Evolutionary conservation across 92 coral and sea anemone genomes (phyloP).

Genomic region (Paragorgia papillata): DNA sequence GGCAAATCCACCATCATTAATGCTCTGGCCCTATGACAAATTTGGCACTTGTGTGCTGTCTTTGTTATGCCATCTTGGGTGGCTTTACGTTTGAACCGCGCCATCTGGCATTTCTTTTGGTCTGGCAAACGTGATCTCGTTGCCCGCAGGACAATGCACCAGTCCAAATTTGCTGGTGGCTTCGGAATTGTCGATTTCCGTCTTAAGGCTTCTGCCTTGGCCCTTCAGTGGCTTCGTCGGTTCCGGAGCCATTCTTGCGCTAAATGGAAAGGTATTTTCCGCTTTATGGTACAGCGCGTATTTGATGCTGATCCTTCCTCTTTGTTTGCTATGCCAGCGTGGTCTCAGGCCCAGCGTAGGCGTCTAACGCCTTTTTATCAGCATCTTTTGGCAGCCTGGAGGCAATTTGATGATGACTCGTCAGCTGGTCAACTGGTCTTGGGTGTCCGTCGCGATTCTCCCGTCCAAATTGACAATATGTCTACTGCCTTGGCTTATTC

Average conservation of each 20-base stretch:
- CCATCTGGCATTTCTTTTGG: slow-evolving; percentile 45
- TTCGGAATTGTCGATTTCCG: slow-evolving; percentile 42
- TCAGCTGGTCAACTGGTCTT: neutral
- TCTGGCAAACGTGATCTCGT: slow-evolving; percentile 30
- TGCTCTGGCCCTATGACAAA: slow-evolving; percentile 16
- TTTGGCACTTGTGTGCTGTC: slow-evolving; percentile 39
- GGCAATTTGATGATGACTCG: neutral
- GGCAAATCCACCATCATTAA: slow-evolving; percentile 48
- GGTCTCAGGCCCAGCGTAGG: too few relatives aligned
- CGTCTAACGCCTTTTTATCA: neutral
- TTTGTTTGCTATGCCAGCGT: too few relatives aligned
- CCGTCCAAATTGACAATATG: neutral
- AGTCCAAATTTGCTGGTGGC: slow-evolving; percentile 22
- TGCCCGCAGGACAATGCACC: slow-evolving; percentile 8
- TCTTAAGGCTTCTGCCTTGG: slow-evolving; percentile 25
- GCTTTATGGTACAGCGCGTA: neutral
- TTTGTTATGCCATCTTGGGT: slow-evolving; percentile 21
- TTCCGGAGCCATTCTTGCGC: slow-evolving; percentile 8
- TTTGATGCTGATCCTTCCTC: too few relatives aligned
- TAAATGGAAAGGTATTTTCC: slow-evolving; percentile 39
- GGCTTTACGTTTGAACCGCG: slow-evolving; percentile 1
- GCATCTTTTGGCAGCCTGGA: neutral
- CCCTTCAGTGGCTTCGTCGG: slow-evolving; percentile 28
- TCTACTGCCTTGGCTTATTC: too few relatives aligned
- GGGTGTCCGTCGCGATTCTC: neutral